A percentile compares a stretch with the other conserved stretches of the same genome.
These are phyloP conservation scores for Mellilla xanthometata DNA, from an alignment of 2,888 invertebrate species.

Conservation along the genomic window DNA sequence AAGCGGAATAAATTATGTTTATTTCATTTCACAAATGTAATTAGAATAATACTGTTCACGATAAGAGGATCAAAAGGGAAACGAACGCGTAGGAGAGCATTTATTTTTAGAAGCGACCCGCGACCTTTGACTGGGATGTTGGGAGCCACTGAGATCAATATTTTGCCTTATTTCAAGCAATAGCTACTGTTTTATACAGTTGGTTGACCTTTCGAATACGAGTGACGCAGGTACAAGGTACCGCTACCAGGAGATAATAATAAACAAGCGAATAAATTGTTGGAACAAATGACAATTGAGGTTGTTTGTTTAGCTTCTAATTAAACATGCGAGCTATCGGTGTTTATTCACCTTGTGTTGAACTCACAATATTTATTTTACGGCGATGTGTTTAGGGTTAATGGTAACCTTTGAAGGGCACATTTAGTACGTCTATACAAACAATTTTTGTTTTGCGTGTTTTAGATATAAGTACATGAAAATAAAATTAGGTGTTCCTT, in stretches of 20 bases:
- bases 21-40: too few relatives aligned
- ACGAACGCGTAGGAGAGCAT: constrained; percentile 2
- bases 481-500: too few relatives aligned
- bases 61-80: background rate
- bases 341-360: constrained; percentile 1
- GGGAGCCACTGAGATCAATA: constrained; percentile 13
- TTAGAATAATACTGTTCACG: too few relatives aligned
- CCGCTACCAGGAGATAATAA: constrained; percentile 1
- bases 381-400: too few relatives aligned
- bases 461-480: too few relatives aligned
- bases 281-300: constrained; percentile 13
- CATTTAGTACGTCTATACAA: too few relatives aligned
- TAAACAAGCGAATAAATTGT: constrained; percentile 8
- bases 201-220: constrained; percentile 4
- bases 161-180: constrained; percentile 15
- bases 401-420: too few relatives aligned
- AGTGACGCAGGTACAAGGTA: constrained; percentile 1
- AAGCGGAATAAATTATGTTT: too few relatives aligned
- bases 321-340: constrained; percentile 5
- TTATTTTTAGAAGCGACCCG: constrained; percentile 11
- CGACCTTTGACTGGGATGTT: constrained; percentile 9
- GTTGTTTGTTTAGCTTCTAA: constrained; percentile 4
- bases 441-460: too few relatives aligned
- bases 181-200: background rate
- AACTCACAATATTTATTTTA: constrained; percentile 1